Evolutionary conservation across 2,888 invertebrate genomes (phyloP).

Genomic region (Tetrapedia diversipes): DNA sequence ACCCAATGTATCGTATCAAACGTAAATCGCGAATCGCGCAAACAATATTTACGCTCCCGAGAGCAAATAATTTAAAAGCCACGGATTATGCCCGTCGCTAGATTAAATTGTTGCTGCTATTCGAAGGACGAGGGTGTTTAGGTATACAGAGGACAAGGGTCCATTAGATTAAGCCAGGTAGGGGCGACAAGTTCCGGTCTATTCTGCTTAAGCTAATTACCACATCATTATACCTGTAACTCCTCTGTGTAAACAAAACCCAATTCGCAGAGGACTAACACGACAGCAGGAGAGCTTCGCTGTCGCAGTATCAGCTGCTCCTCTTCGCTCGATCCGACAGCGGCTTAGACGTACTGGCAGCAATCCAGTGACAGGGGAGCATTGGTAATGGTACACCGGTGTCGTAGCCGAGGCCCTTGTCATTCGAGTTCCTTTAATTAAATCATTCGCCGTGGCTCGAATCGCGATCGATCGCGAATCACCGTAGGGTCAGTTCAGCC

Average conservation of each 20-base stretch:
- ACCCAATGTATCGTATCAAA: too few relatives aligned
- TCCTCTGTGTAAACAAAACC: neutral
- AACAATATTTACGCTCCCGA: too few relatives aligned
- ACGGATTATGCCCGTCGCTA: too few relatives aligned
- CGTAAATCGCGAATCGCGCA: too few relatives aligned
- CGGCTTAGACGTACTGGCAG: slow-evolving; percentile 32
- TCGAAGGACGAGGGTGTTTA: too few relatives aligned
- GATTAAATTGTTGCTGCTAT: too few relatives aligned
- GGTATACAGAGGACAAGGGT: too few relatives aligned
- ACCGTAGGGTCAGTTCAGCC: slow-evolving; percentile 15
- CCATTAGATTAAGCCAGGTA: neutral
- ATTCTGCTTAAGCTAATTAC: neutral
- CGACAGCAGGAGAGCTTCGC: neutral
- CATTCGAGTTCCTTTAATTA: slow-evolving; percentile 65
- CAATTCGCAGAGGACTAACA: neutral
- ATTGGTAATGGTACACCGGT: slow-evolving; percentile 67
- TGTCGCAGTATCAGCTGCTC: slow-evolving; percentile 33
- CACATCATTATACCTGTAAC: neutral
- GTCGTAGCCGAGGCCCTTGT: slow-evolving; percentile 51
- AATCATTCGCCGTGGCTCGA: slow-evolving; percentile 56
- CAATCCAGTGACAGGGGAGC: slow-evolving; percentile 35
- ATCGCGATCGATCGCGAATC: slow-evolving; percentile 51
- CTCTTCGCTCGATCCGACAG: slow-evolving; percentile 20
- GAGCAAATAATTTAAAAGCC: too few relatives aligned
- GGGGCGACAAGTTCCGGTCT: neutral